Conservation (phyloP, 2,113 vertebrate species). For the Brienomyrus brachyistius region DNA sequence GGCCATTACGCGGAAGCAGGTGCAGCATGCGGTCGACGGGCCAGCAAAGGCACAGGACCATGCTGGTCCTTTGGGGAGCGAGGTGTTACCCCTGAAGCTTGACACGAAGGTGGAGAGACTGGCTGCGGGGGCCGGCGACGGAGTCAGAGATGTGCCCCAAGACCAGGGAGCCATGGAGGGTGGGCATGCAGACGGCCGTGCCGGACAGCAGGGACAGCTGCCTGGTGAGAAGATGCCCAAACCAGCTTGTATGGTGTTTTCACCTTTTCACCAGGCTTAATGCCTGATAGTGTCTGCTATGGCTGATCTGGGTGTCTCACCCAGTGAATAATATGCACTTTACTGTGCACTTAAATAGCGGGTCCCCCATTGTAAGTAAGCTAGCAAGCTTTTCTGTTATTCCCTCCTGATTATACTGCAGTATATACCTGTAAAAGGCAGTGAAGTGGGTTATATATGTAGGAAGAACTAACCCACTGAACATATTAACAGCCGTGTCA, state of each 20-base stretch:
- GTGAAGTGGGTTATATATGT: not conserved
- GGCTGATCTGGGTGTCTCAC: not conserved
- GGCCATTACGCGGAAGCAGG: constrained; percentile 54
- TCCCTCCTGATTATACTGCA: not conserved
- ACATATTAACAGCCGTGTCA: not conserved
- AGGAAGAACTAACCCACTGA: not conserved
- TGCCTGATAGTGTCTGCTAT: too few relatives aligned
- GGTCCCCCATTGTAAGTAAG: not conserved
- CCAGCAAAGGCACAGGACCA: constrained; percentile 20
- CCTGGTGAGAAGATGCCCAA: constrained; percentile 39
- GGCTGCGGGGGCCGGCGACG: not conserved
- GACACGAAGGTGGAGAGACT: not conserved
- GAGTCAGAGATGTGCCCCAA: constrained; percentile 24
- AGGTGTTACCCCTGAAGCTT: constrained; percentile 33
- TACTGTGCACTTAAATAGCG: not conserved
- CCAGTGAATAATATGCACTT: not conserved
- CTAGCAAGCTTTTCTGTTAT: not conserved
- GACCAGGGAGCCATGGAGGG: constrained; percentile 46
- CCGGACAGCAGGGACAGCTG: constrained; percentile 55
- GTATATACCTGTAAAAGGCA: not conserved
- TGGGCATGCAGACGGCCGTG: constrained; percentile 57
- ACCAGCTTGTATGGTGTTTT: not conserved
- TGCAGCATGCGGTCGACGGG: constrained; percentile 18
- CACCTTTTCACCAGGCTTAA: not conserved
- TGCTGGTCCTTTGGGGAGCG: constrained; percentile 40